Evolutionary conservation across 2,888 invertebrate species (phyloP), one percentile per base, ranked within the genome.

Genomic region (Callinectes sapidus): DNA sequence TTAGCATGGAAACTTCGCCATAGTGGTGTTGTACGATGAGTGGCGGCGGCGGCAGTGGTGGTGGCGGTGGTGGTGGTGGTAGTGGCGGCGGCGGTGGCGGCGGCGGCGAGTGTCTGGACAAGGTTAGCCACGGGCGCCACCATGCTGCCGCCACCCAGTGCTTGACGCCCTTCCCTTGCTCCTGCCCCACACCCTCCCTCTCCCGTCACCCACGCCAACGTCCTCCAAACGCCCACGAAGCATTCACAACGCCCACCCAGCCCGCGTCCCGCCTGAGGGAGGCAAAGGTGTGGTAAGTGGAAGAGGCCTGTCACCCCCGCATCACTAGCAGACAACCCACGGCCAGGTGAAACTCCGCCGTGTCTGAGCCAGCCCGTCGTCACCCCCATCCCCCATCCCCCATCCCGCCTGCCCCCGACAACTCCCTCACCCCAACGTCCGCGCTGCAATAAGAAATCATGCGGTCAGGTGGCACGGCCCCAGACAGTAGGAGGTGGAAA

Each of bases 111-210:
- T 42, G 89, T 89, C 71, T 89, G 89, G 89, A 77, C 89, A 39
- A 89, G 77, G 71, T 77, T 89, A 89, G 71, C 71, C 89, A 48
- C 71, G 42, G 89, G 71, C 89, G 89, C 89, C 89, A 89, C 89
- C 89, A 71, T 32, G 89, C 89, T 89, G 42, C 66, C n/a, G 39
- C 71, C 89, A 71, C 89, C 42, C 89, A 35, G 35, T 61, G 89
- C 89, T 89, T 89, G 89, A 35, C 35, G 89, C 66, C 66, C 77
- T 77, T 66, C 89, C 89, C 89, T 71, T 3, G 23, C 81, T 35
- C 35, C 81, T 13, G 28, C 81, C 35, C 81, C 81, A 18, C 71
- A 5, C 6, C 71, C 28, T 16, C 28, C 71, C 71, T 77, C 28
- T 77, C 71, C 71, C 71, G 28, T 77, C 71, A 77, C 13, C 71